A percentile compares a stretch with the other conserved stretches of the same genome.
Evolutionary conservation across 2,888 invertebrate species (phyloP).

Genomic region (Fragum fragum): DNA sequence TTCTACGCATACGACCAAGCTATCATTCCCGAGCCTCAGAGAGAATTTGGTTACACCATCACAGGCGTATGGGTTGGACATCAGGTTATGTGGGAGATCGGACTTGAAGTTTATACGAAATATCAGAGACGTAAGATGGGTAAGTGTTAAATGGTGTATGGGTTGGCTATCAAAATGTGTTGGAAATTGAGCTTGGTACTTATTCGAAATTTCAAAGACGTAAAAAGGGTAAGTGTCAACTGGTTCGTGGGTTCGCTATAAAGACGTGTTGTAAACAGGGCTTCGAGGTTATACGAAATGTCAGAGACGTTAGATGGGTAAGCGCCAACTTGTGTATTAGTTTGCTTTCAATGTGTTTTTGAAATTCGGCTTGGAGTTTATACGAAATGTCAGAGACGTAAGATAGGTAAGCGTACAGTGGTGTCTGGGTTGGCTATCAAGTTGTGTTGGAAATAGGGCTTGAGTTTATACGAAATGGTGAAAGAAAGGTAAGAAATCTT

Average conservation of each 20-base stretch:
- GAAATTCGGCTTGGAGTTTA: conserved; percentile 62
- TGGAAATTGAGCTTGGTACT: no score
- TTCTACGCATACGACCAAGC: conserved; percentile 67
- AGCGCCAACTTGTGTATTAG: no score
- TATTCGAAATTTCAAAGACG: no score
- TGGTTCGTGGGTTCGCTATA: no score
- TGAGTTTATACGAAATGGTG: no score
- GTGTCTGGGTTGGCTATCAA: conserved; percentile 64
- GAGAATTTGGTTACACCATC: conserved; percentile 62
- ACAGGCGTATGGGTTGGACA: conserved; percentile 69
- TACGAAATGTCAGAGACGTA: background rate
- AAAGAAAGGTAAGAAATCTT: no score
- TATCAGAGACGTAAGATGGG: background rate
- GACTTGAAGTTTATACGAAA: conserved; percentile 50
- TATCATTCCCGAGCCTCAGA: conserved; percentile 62
- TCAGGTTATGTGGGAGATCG: conserved; percentile 71
- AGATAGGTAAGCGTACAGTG: background rate
- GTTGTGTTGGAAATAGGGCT: conserved; percentile 71
- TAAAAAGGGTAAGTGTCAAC: no score
- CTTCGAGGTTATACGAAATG: conserved; percentile 48
- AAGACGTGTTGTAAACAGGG: no score
- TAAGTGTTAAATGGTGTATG: conserved; percentile 20
- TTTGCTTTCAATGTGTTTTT: no score
- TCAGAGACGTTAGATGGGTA: background rate
- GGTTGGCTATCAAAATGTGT: conserved; percentile 69